A percentile compares a stretch with the other conserved stretches of the same genome.
Evolutionary conservation across 2,888 invertebrate species (phyloP).

Genomic region (Dione juno): DNA sequence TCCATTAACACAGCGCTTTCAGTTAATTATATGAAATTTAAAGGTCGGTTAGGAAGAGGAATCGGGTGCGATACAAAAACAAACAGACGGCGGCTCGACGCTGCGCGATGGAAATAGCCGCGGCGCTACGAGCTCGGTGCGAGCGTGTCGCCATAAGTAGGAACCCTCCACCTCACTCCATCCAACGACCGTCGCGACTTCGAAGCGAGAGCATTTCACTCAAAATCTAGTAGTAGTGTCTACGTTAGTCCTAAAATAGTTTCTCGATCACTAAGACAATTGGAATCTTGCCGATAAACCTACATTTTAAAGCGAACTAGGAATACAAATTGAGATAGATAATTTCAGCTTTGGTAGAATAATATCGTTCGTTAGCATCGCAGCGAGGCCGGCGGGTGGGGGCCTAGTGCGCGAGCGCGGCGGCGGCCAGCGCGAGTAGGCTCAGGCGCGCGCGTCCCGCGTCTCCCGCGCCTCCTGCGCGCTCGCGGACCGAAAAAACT

Average conservation of each 20-base stretch:
- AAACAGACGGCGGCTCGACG: conserved; percentile 46
- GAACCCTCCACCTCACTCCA: conserved; percentile 78
- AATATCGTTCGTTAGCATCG: conserved; percentile 68
- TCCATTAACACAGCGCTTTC: conserved; percentile 65
- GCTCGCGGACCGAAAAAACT: conserved; percentile 84
- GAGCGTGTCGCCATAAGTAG: conserved; percentile 51
- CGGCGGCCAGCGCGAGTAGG: conserved; percentile 77
- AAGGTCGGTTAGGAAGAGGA: conserved; percentile 52
- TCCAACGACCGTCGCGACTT: conserved; percentile 60
- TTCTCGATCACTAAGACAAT: conserved; percentile 74
- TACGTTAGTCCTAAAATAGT: conserved; percentile 60
- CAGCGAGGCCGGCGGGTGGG: conserved; percentile 53
- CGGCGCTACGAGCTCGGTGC: background rate
- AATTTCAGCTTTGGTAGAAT: conserved; percentile 82
- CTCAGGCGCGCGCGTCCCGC: conserved; percentile 77
- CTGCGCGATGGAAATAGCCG: conserved; percentile 44
- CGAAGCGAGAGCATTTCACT: conserved; percentile 48
- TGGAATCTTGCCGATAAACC: conserved; percentile 81
- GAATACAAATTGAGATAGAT: conserved; percentile 82
- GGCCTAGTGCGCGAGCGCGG: conserved; percentile 80
- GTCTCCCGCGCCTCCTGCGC: conserved; percentile 83
- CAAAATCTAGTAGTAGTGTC: conserved; percentile 61
- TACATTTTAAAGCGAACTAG: conserved; percentile 82
- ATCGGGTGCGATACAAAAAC: conserved; percentile 52
- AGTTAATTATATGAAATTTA: conserved; percentile 62